Evolutionary conservation across 2,888 invertebrate genomes (phyloP).

Genomic region (Teleiodes luculella): DNA sequence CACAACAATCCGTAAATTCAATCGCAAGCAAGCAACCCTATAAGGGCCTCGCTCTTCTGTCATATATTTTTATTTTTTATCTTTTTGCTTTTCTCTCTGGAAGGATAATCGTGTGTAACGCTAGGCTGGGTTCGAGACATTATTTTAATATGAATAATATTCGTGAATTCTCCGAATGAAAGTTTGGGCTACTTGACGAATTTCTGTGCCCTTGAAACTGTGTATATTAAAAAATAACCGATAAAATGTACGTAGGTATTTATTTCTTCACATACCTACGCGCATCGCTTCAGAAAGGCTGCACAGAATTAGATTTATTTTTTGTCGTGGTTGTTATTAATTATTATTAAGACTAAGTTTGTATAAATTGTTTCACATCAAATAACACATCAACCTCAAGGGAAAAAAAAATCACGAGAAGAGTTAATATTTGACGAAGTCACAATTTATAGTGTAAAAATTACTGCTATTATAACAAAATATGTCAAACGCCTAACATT

Average conservation of each 20-base stretch:
- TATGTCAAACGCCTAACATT: neutral
- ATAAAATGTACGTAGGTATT: too few relatives aligned
- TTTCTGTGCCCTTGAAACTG: slow-evolving; percentile 24
- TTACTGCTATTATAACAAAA: neutral
- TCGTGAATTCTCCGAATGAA: slow-evolving; percentile 7
- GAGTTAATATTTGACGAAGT: neutral
- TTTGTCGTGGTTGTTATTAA: too few relatives aligned
- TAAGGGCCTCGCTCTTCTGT: slow-evolving; percentile 45
- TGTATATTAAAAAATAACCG: too few relatives aligned
- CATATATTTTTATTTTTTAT: slow-evolving; percentile 51
- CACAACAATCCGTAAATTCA: neutral
- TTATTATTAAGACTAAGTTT: too few relatives aligned
- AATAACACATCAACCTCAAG: neutral
- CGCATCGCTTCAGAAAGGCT: too few relatives aligned
- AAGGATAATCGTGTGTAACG: slow-evolving; percentile 71
- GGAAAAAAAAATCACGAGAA: neutral
- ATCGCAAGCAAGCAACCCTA: neutral
- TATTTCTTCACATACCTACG: too few relatives aligned
- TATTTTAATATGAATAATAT: slow-evolving; percentile 53
- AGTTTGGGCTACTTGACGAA: slow-evolving; percentile 23
- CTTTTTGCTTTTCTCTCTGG: slow-evolving; percentile 45
- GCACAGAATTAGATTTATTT: too few relatives aligned
- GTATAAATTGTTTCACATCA: neutral
- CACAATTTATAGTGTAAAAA: neutral
- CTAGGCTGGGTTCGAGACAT: slow-evolving; percentile 59